phyloP scores from a whole-genome alignment of 2,797 vertebrate species.

The Cyprinella venusta region DNA sequence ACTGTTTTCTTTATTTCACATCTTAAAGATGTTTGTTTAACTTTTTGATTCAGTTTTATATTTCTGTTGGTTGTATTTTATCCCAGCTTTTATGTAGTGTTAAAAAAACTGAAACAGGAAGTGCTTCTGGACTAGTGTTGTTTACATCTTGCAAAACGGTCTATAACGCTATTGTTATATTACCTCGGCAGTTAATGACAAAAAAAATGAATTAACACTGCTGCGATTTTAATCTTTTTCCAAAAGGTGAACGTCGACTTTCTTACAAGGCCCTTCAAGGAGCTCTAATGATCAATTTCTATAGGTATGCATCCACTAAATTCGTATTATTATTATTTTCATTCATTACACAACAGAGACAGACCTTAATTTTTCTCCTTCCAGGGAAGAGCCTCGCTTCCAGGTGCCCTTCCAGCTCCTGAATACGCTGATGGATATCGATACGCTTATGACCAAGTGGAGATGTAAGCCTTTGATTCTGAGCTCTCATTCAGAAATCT shows the following conservation, averaged over 20 bases:
- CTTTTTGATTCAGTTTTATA: too few species aligned
- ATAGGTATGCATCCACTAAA: constrained; percentile 80
- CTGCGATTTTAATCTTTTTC: not conserved
- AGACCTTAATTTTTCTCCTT: not conserved
- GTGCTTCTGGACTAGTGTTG: too few species aligned
- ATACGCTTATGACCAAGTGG: constrained; percentile 95
- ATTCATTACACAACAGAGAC: not conserved
- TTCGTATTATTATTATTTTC: not conserved
- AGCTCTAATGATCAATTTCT: constrained; percentile 97
- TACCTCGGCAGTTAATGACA: not conserved
- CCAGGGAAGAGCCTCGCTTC: constrained; percentile 93
- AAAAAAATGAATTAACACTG: not conserved
- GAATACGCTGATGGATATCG: constrained; percentile 92
- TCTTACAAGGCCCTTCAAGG: constrained; percentile 95
- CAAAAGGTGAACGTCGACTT: constrained; percentile 88
- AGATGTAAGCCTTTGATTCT: constrained; percentile 83
- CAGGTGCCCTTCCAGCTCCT: constrained; percentile 97
- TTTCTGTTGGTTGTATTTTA: too few species aligned
- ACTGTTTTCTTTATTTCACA: too few species aligned
- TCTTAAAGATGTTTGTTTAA: too few species aligned
- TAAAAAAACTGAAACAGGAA: too few species aligned
- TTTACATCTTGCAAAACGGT: too few species aligned
- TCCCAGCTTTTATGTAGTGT: too few species aligned
- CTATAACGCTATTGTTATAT: not conserved
- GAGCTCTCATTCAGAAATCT: not conserved